phyloP scores from a whole-genome alignment of 2,113 vertebrate species.

The Cnemophilus loriae region DNA sequence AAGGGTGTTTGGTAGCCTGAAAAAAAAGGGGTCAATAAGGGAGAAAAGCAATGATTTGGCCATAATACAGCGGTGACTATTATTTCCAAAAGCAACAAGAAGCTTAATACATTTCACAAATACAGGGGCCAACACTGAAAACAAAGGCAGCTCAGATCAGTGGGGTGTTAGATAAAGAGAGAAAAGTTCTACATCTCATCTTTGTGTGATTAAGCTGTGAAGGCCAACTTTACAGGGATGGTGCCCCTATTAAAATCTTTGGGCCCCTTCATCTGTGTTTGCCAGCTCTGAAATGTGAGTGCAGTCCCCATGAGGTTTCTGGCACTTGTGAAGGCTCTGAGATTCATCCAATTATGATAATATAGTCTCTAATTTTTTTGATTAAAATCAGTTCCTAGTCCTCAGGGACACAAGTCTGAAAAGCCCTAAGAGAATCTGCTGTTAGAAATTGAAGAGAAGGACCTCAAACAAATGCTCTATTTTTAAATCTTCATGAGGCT shows the following conservation, averaged over 20 bases:
- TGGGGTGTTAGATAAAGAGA: neutral
- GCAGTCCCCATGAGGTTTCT: neutral
- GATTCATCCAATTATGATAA: neutral
- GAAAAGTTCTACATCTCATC: neutral
- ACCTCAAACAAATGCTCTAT: neutral
- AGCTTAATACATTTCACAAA: neutral
- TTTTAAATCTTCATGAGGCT: neutral
- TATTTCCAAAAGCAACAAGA: neutral
- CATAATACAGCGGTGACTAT: neutral
- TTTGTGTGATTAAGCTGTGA: neutral
- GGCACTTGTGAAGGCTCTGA: neutral
- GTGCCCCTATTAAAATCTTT: neutral
- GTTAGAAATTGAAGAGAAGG: neutral
- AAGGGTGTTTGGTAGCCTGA: constrained; percentile 42
- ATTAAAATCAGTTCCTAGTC: neutral
- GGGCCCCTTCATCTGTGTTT: neutral
- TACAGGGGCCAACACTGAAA: neutral
- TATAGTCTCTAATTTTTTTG: neutral
- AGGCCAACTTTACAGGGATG: neutral
- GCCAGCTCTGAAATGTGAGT: neutral
- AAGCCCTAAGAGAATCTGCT: neutral
- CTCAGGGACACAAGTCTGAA: neutral
- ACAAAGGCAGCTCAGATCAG: neutral
- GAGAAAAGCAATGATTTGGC: neutral
- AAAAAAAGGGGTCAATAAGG: constrained; percentile 32